A percentile compares a stretch with the other conserved stretches of the same genome.
These are phyloP conservation scores for Platichthys flesus DNA, from an alignment of 2,113 vertebrate species.

Conservation along the genomic window DNA sequence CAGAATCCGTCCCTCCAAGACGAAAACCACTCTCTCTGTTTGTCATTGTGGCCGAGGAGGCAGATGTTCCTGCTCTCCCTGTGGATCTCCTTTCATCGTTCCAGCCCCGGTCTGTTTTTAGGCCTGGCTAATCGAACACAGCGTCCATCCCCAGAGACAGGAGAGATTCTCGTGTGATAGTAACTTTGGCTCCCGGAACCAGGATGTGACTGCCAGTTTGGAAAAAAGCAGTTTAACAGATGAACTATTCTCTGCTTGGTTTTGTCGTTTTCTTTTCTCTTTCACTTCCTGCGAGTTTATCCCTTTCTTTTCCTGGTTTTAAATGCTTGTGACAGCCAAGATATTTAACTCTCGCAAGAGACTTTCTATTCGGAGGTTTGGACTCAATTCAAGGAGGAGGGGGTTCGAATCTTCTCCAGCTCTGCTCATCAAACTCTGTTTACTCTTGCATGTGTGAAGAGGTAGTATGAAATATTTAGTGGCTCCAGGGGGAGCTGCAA, in stretches of 20 bases:
- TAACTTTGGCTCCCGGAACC: slow-evolving; percentile 61
- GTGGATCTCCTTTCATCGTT: slow-evolving; percentile 69
- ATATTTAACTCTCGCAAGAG: not conserved
- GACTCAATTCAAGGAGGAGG: not conserved
- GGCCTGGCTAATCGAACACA: slow-evolving; percentile 67
- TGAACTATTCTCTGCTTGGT: slow-evolving; percentile 32
- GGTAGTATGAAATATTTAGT: not conserved
- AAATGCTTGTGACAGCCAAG: not conserved
- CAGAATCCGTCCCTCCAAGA: slow-evolving; percentile 28
- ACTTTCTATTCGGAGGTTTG: slow-evolving; percentile 16
- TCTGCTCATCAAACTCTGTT: not conserved
- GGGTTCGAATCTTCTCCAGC: not conserved
- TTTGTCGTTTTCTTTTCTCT: slow-evolving; percentile 37
- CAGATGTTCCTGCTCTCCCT: slow-evolving; percentile 65
- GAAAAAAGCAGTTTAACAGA: slow-evolving; percentile 50
- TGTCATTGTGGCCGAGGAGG: slow-evolving; percentile 64
- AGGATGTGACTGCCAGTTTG: slow-evolving; percentile 48
- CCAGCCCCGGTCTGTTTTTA: slow-evolving; percentile 72
- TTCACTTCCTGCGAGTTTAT: slow-evolving; percentile 8
- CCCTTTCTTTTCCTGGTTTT: slow-evolving; percentile 8
- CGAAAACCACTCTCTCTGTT: slow-evolving; percentile 46
- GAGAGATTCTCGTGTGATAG: slow-evolving; percentile 69
- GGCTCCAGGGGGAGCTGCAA: not conserved
- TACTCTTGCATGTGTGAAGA: not conserved
- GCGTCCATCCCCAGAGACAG: slow-evolving; percentile 41